These are phyloP conservation scores for Oceanodroma leucorhoa DNA, from an alignment of 2,797 vertebrate genomes.

Conservation along the genomic window DNA sequence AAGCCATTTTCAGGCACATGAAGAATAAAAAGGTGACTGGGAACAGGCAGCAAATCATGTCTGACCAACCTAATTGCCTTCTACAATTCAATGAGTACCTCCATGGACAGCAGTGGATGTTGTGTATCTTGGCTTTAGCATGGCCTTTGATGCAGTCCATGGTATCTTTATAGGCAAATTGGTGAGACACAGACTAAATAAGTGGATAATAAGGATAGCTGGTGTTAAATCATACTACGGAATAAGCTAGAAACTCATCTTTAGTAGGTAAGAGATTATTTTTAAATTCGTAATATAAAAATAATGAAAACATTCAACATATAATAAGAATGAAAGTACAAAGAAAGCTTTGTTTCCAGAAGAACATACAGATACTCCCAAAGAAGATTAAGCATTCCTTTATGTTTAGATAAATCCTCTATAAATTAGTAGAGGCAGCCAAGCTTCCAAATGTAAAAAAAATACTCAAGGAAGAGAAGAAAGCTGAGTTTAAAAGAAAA, in stretches of 20 bases:
- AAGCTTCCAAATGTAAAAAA: background rate
- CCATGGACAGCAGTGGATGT: background rate
- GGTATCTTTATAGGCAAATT: background rate
- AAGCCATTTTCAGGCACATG: background rate
- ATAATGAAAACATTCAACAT: background rate
- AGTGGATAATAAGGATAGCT: background rate
- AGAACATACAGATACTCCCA: background rate
- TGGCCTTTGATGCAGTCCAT: background rate
- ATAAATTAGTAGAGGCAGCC: background rate
- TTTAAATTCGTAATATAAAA: background rate
- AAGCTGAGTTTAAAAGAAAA: background rate
- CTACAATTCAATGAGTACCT: background rate
- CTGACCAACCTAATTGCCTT: background rate
- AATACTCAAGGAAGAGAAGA: background rate
- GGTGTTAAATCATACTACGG: background rate
- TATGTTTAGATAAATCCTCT: background rate
- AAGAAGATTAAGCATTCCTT: background rate
- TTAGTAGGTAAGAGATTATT: background rate
- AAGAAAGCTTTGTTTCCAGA: background rate
- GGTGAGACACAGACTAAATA: background rate
- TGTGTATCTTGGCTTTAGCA: background rate
- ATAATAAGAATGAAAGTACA: background rate
- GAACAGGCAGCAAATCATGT: background rate
- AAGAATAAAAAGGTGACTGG: background rate
- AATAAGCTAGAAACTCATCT: background rate